phyloP scores from a whole-genome alignment of 1,140 invertebrate species.

The Frieseomelitta varia region DNA sequence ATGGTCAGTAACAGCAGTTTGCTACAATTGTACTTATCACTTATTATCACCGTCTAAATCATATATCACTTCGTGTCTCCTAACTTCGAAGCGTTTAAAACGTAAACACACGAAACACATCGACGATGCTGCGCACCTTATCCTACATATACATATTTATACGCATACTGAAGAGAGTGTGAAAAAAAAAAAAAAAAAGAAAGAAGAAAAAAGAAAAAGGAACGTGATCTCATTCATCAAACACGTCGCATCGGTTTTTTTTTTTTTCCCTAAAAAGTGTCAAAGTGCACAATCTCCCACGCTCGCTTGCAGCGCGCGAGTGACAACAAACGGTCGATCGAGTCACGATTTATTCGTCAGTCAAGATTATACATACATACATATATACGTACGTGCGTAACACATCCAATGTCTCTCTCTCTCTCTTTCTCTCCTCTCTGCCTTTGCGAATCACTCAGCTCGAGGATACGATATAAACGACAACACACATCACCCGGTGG shows the following conservation, averaged over 20 bases:
- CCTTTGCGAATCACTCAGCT: conserved; percentile 24
- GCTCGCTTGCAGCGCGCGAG: neutral
- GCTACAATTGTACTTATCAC: conserved; percentile 21
- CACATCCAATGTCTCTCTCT: conserved; percentile 6
- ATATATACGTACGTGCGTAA: neutral
- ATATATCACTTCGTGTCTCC: conserved; percentile 25
- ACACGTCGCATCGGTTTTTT: neutral
- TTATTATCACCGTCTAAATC: conserved; percentile 24
- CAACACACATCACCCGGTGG: conserved; percentile 38
- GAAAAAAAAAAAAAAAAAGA: neutral
- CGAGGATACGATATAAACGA: conserved; percentile 16
- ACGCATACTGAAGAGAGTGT: neutral
- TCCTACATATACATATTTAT: neutral
- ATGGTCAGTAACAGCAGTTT: conserved; percentile 1
- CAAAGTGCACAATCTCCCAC: conserved; percentile 6
- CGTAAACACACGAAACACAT: conserved; percentile 3
- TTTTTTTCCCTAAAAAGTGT: neutral
- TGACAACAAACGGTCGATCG: neutral
- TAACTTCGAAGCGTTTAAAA: conserved; percentile 8
- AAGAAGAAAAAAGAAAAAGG: neutral
- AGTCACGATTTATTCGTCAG: conserved; percentile 4
- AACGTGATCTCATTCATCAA: conserved; percentile 1
- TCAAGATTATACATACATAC: conserved; percentile 10
- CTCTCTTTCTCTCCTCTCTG: neutral
- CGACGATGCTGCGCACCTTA: neutral